A percentile compares a stretch with the other conserved stretches of the same genome.
Evolutionary conservation across 2,797 vertebrate species (phyloP).

Genomic region (Manis javanica): DNA sequence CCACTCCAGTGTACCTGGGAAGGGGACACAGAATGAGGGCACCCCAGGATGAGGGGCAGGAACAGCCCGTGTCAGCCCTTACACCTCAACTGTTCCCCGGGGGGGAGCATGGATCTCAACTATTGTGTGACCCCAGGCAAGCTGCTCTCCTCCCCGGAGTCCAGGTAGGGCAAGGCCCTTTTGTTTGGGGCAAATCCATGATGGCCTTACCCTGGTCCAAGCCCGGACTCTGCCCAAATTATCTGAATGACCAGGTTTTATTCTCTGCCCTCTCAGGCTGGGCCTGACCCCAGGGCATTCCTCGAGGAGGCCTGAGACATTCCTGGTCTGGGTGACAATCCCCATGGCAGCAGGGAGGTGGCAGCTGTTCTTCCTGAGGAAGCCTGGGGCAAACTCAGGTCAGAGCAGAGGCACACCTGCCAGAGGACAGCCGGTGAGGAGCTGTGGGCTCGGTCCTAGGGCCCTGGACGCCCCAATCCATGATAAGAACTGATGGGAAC

Average conservation of each 20-base stretch:
- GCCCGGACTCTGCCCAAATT: background rate
- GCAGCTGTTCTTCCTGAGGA: slow-evolving; percentile 64
- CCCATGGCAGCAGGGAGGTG: slow-evolving; percentile 52
- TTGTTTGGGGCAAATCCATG: background rate
- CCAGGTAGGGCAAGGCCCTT: background rate
- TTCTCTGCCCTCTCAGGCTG: slow-evolving; percentile 34
- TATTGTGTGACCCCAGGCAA: background rate
- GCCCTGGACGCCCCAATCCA: background rate
- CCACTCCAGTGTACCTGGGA: slow-evolving; percentile 90
- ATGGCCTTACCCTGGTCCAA: background rate
- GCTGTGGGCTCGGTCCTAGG: background rate
- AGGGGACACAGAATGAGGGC: background rate
- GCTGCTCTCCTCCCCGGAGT: background rate
- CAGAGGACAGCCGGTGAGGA: background rate
- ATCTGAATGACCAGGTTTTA: slow-evolving; percentile 33
- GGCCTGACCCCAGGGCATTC: slow-evolving; percentile 63
- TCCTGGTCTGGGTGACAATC: slow-evolving; percentile 73
- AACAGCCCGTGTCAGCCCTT: background rate
- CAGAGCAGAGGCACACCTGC: background rate
- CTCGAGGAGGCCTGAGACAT: slow-evolving; percentile 71
- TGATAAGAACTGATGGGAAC: background rate
- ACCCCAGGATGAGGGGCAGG: background rate
- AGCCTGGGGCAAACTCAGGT: background rate
- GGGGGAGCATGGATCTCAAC: background rate
- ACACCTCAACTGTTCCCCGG: background rate